Conservation (phyloP, 1,140 invertebrate genomes). For the Gonatopus flavifemur region DNA sequence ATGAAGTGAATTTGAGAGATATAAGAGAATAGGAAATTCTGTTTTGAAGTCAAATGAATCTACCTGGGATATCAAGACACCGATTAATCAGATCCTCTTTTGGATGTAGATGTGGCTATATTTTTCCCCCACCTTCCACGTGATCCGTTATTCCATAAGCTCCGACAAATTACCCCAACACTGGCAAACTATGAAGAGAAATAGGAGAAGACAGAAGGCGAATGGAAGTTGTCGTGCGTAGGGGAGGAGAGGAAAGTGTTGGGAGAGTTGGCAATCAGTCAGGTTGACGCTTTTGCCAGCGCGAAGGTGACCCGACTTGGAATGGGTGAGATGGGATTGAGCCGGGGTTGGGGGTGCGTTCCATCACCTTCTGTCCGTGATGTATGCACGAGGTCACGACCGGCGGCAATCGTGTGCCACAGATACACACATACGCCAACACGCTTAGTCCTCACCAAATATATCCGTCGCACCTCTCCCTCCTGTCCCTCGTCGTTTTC, state of each 20-base stretch:
- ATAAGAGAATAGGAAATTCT: too few relatives aligned
- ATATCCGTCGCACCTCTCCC: constrained; percentile 18
- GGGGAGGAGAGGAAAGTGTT: too few relatives aligned
- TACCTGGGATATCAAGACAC: too few relatives aligned
- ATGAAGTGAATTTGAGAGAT: too few relatives aligned
- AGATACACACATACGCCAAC: constrained; percentile 1
- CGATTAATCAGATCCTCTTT: too few relatives aligned
- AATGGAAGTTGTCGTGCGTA: constrained; percentile 3
- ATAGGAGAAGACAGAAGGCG: constrained; percentile 26
- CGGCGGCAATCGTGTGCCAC: constrained; percentile 41
- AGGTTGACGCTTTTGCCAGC: constrained; percentile 33
- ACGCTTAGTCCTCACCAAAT: constrained; percentile 7
- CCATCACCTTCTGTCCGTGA: constrained; percentile 48
- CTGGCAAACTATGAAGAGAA: too few relatives aligned
- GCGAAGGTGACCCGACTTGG: constrained; percentile 36
- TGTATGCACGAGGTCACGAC: constrained; percentile 51
- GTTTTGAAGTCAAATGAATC: too few relatives aligned
- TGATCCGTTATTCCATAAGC: too few relatives aligned
- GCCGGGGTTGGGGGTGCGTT: constrained; percentile 35
- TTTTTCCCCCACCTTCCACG: too few relatives aligned
- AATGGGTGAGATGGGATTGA: constrained; percentile 4
- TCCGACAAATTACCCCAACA: too few relatives aligned
- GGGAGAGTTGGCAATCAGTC: constrained; percentile 53
- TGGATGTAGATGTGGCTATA: too few relatives aligned
- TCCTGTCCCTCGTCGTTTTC: constrained; percentile 25